phyloP scores from a whole-genome alignment of 2,888 invertebrate genomes.

The Cacoxenus indagator region DNA sequence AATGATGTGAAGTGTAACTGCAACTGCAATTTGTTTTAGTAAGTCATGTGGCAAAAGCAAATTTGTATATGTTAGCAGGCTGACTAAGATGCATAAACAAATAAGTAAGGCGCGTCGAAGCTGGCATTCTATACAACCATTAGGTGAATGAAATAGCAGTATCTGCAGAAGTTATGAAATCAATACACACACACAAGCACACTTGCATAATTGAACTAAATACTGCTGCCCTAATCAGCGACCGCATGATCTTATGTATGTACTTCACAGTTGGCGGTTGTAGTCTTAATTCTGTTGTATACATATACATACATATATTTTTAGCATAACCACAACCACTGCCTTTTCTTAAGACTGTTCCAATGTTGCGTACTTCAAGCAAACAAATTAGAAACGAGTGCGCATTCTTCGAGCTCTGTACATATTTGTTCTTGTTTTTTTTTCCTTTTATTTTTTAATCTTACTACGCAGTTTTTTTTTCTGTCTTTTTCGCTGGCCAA shows the following conservation, averaged over 20 bases:
- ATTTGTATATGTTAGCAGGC: constrained; percentile 19
- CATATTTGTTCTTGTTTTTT: neutral
- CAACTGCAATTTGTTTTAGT: constrained; percentile 39
- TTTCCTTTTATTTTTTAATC: neutral
- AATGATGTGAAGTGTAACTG: no score
- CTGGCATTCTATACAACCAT: no score
- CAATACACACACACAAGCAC: constrained; percentile 2
- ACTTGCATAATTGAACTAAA: neutral
- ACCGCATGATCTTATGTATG: neutral
- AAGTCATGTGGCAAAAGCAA: constrained; percentile 18
- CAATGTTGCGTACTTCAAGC: neutral
- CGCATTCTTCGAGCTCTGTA: neutral
- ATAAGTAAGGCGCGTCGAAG: no score
- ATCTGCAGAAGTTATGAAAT: constrained; percentile 21
- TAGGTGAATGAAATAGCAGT: constrained; percentile 8
- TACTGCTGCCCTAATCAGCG: neutral
- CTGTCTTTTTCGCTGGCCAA: neutral
- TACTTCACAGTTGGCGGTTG: no score
- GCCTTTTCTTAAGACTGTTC: neutral
- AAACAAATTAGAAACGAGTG: neutral
- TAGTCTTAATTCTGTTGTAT: no score
- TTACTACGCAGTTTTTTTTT: neutral
- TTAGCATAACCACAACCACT: no score
- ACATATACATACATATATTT: no score
- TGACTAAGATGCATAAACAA: no score